Base-by-base conservation (phyloP, 2,113 vertebrate genomes). In the Myotis lucifugus region DNA sequence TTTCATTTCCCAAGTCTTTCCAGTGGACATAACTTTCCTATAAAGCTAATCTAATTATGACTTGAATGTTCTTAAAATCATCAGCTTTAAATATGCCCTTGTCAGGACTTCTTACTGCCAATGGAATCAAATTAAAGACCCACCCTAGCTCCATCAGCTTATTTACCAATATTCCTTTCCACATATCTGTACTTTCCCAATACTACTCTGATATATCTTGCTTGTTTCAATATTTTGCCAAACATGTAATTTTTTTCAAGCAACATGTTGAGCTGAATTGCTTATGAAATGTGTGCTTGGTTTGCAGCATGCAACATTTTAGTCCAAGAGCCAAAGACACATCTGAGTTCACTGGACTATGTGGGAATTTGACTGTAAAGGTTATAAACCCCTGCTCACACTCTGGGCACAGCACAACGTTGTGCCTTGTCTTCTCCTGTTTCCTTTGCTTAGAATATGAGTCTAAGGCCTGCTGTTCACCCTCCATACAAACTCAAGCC, bases 191-290 rank as follows among this genome's bases (percentile, higher is more conserved):
- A 5, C 0, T 23, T 69, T 66, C 67, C 61, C 37, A 83, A 67
- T 29, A 27, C 15, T 56, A 52, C 5, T 82, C 17, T 74, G 48
- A 73, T 92, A 37, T 4, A 52, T 46, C 32, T 25, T 81, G 83
- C 67, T 19, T 88, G n/a, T 52, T 48, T 52, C 18, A 66, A 21
- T 54, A 93, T 73, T 90, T 85, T 88, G 29, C 73, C 10, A 77
- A 42, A 21, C 11, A 6, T 67, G 9, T 7, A 46, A 9, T 85
- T 77, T 67, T 48, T 85, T 91, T 92, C 54, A 89, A 48, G 40
- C 8, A 87, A 13, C 14, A 23, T 29, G 21, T n/a, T 76, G 48
- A 81, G 14, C 11, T 67, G 6, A 67, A 90, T 61, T 92, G 17
- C 8, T 61, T 90, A 37, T 50, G 23, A 9, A 64, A 15, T 50